These are phyloP conservation scores for Nilaparvata lugens DNA, from an alignment of 1,140 invertebrate genomes.

Conservation along the genomic window DNA sequence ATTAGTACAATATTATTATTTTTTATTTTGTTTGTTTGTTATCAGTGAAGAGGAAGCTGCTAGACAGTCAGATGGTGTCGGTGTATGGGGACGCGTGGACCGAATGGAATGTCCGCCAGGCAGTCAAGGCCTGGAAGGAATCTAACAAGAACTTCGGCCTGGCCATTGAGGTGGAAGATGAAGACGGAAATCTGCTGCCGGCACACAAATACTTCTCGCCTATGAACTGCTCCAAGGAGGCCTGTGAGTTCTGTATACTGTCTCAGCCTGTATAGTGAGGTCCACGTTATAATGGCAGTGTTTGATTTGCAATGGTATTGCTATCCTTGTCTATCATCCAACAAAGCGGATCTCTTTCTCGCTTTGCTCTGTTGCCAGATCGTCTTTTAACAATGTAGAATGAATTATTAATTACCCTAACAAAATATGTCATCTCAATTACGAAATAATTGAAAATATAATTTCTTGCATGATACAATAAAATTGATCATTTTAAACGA, in stretches of 20 bases:
- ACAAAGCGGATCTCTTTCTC: too few relatives aligned
- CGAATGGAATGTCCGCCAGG: slow-evolving; percentile 34
- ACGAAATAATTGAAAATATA: too few relatives aligned
- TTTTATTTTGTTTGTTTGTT: slow-evolving; percentile 16
- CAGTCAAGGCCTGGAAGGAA: slow-evolving; percentile 32
- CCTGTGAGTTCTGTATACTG: slow-evolving; percentile 29
- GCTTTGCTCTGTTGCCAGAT: too few relatives aligned
- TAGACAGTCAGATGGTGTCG: slow-evolving; percentile 44
- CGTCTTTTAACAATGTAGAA: too few relatives aligned
- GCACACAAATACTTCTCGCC: slow-evolving; percentile 42
- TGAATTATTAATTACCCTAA: too few relatives aligned
- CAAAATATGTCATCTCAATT: too few relatives aligned
- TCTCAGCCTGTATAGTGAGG: too few relatives aligned
- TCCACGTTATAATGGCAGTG: too few relatives aligned
- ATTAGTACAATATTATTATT: background rate
- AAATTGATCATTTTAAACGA: too few relatives aligned
- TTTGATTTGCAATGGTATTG: too few relatives aligned
- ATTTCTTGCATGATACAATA: too few relatives aligned
- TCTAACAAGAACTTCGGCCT: slow-evolving; percentile 45
- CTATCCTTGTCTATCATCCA: too few relatives aligned
- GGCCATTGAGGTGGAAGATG: slow-evolving; percentile 50
- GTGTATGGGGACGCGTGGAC: slow-evolving; percentile 33
- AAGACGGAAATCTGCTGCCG: slow-evolving; percentile 44
- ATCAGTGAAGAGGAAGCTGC: slow-evolving; percentile 43
- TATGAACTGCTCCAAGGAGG: slow-evolving; percentile 30